Conservation (phyloP, 2,113 vertebrate genomes). For the Morone chrysops region DNA sequence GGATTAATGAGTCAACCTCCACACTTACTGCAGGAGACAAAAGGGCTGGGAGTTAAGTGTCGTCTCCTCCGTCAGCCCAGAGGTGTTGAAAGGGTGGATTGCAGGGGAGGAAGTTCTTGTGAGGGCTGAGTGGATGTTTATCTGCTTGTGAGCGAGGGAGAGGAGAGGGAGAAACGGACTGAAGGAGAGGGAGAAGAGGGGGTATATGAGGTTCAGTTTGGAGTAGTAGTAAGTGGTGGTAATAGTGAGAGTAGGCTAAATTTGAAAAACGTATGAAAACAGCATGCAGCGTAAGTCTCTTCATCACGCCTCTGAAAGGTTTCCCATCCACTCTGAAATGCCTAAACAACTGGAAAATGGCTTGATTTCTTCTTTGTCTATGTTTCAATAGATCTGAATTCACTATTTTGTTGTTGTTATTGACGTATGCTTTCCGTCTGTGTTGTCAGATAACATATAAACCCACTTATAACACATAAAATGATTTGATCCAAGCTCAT, state of each 20-base stretch:
- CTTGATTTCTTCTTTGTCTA: not conserved
- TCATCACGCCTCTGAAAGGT: not conserved
- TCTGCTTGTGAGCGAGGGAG: slow-evolving; percentile 55
- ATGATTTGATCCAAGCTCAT: not conserved
- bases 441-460: not conserved
- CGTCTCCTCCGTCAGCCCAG: slow-evolving; percentile 64
- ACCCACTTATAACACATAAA: not conserved
- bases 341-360: not conserved
- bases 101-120: slow-evolving; percentile 73
- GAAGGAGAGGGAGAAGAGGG: not conserved
- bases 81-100: slow-evolving; percentile 76
- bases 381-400: not conserved
- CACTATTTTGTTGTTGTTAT: not conserved
- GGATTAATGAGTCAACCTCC: slow-evolving; percentile 75
- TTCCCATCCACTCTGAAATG: not conserved
- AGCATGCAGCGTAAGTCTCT: not conserved
- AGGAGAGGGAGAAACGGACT: slow-evolving; percentile 11
- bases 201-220: not conserved
- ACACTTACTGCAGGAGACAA: slow-evolving; percentile 77
- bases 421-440: not conserved
- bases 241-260: not conserved
- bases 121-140: slow-evolving; percentile 75
- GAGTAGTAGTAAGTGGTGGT: not conserved
- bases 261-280: not conserved
- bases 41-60: slow-evolving; percentile 76